A percentile compares a stretch with the other conserved stretches of the same genome.
Conservation (phyloP, 2,113 vertebrate species). For the Phocoena sinus region DNA sequence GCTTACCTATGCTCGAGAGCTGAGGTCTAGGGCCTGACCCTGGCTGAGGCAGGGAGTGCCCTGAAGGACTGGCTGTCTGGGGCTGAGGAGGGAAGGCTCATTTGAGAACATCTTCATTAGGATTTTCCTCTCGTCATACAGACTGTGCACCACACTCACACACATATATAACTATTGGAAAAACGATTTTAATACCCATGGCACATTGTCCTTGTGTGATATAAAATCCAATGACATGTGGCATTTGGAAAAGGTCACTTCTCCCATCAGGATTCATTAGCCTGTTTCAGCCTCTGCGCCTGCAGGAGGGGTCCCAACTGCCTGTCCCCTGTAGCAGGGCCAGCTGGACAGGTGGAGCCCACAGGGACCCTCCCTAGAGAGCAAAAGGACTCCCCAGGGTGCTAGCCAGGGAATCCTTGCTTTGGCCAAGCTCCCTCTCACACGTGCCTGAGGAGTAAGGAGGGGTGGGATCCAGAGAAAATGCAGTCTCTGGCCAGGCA, state of each 20-base stretch:
- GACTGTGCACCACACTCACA: slow-evolving; percentile 73
- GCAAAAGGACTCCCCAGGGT: slow-evolving; percentile 14
- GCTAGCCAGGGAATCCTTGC: neutral
- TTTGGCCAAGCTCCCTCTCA: neutral
- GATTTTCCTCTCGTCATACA: slow-evolving; percentile 68
- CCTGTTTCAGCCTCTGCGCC: slow-evolving; percentile 78
- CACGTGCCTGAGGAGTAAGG: neutral
- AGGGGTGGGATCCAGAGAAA: neutral
- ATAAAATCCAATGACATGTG: slow-evolving; percentile 99
- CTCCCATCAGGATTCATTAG: slow-evolving; percentile 92
- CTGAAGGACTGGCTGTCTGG: neutral
- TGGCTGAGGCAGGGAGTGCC: neutral
- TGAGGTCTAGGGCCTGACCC: neutral
- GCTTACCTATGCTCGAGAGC: neutral
- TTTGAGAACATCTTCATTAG: slow-evolving; percentile 72
- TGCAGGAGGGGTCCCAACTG: slow-evolving; percentile 68
- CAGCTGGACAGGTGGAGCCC: slow-evolving; percentile 65
- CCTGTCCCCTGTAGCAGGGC: slow-evolving; percentile 57
- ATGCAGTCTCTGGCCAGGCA: neutral
- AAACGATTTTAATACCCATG: slow-evolving; percentile 99
- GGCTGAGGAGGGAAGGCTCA: neutral
- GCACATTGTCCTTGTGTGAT: slow-evolving; percentile 98
- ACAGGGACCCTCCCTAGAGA: slow-evolving; percentile 55
- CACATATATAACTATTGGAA: slow-evolving; percentile 89
- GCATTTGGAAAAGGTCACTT: slow-evolving; percentile 99